A percentile compares a stretch with the other conserved stretches of the same genome.
Conservation (phyloP, 1,140 invertebrate genomes). For the Magallana angulata region DNA sequence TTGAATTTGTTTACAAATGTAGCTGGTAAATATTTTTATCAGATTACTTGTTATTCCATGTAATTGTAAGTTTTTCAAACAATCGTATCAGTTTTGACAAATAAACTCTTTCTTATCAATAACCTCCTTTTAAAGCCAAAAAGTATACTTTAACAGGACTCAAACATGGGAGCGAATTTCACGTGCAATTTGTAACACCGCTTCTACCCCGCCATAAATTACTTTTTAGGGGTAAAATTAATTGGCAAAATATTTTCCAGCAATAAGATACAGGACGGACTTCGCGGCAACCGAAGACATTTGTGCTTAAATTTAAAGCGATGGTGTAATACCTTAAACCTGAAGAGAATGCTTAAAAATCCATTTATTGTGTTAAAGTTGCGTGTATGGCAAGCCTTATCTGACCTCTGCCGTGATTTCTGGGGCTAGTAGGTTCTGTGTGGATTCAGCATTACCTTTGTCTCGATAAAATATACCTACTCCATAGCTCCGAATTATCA, state of each 20-base stretch:
- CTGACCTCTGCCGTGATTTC: slow-evolving; percentile 5
- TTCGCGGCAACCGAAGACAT: slow-evolving; percentile 33
- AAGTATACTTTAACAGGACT: neutral
- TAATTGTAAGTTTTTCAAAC: slow-evolving; percentile 29
- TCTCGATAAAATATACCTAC: slow-evolving; percentile 21
- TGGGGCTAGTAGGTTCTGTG: slow-evolving; percentile 16
- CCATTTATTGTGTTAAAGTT: slow-evolving; percentile 29
- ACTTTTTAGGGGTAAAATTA: slow-evolving; percentile 26
- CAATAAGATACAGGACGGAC: neutral
- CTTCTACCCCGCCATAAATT: neutral
- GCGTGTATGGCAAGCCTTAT: neutral
- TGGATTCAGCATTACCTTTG: slow-evolving; percentile 27
- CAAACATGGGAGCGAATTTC: slow-evolving; percentile 15
- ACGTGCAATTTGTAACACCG: slow-evolving; percentile 16
- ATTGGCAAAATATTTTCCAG: slow-evolving; percentile 26
- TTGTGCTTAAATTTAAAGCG: slow-evolving; percentile 32
- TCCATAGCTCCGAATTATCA: slow-evolving; percentile 32
- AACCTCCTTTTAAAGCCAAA: neutral
- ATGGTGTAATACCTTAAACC: slow-evolving; percentile 37
- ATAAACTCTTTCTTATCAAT: slow-evolving; percentile 27
- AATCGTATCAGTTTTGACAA: slow-evolving; percentile 34
- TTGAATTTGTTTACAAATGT: neutral
- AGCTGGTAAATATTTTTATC: slow-evolving; percentile 18
- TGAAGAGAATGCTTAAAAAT: slow-evolving; percentile 33
- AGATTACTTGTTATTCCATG: slow-evolving; percentile 10